These are phyloP conservation scores for Heptranchias perlo DNA, from an alignment of 2,113 vertebrate genomes.

Conservation along the genomic window DNA sequence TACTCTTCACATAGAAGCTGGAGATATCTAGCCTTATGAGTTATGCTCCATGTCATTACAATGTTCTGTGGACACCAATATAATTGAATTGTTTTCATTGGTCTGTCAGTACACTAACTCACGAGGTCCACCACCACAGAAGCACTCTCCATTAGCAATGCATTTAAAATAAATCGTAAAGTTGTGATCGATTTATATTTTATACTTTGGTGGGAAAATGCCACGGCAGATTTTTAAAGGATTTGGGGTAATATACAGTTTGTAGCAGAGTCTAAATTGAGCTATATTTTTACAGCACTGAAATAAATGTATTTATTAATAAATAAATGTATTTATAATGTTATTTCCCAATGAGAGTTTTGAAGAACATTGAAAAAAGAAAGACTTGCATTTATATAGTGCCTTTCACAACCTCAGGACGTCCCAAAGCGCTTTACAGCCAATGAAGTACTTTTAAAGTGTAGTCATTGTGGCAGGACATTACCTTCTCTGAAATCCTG, in stretches of 20 bases:
- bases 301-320: neutral
- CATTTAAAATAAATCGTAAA: neutral
- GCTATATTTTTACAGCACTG: neutral
- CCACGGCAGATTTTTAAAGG: neutral
- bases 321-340: neutral
- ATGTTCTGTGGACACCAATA: neutral
- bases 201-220: neutral
- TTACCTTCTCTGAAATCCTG: neutral
- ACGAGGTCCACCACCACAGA: neutral
- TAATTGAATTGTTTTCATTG: slow-evolving; percentile 5
- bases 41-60: slow-evolving; percentile 6
- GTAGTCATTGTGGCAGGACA: neutral
- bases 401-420: neutral
- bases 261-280: neutral
- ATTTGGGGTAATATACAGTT: neutral
- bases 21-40: neutral
- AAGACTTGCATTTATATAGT: neutral
- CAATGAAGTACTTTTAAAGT: neutral
- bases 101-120: neutral
- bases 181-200: neutral
- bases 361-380: neutral
- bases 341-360: neutral
- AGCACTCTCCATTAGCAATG: neutral
- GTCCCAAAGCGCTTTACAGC: neutral
- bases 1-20: neutral